Evolutionary conservation across 2,113 vertebrate genomes (phyloP).

Genomic region (Chloropsis cyanopogon): DNA sequence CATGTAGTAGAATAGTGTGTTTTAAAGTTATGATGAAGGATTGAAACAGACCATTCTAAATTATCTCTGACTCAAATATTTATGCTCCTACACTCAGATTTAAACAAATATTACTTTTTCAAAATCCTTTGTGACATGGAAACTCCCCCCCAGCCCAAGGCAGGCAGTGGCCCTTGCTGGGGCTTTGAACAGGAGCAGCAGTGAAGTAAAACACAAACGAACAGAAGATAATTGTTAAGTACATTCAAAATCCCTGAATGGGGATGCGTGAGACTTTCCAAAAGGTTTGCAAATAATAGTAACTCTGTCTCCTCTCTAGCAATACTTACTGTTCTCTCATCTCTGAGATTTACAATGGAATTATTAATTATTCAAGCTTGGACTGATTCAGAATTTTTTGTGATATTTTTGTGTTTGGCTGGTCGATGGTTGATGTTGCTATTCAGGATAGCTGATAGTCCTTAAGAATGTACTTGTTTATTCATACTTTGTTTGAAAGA

Average conservation of each 20-base stretch:
- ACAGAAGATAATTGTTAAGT: conserved; percentile 7
- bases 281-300: conserved; percentile 3
- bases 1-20: neutral
- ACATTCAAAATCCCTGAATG: conserved; percentile 11
- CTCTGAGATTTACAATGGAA: neutral
- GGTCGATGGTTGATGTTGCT: neutral
- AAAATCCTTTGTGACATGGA: neutral
- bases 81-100: neutral
- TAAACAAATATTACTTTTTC: neutral
- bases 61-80: neutral
- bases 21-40: neutral
- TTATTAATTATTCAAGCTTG: neutral
- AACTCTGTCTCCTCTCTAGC: neutral
- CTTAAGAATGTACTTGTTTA: conserved; percentile 36
- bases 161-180: neutral
- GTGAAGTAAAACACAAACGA: neutral
- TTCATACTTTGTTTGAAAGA: conserved; percentile 9
- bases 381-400: neutral
- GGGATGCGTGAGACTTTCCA: neutral
- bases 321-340: neutral
- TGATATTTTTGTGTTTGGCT: neutral
- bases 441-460: neutral
- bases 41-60: neutral
- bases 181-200: neutral
- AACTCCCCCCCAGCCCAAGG: neutral